Conservation (phyloP, 2,113 vertebrate species). For the Bubo bubo region DNA sequence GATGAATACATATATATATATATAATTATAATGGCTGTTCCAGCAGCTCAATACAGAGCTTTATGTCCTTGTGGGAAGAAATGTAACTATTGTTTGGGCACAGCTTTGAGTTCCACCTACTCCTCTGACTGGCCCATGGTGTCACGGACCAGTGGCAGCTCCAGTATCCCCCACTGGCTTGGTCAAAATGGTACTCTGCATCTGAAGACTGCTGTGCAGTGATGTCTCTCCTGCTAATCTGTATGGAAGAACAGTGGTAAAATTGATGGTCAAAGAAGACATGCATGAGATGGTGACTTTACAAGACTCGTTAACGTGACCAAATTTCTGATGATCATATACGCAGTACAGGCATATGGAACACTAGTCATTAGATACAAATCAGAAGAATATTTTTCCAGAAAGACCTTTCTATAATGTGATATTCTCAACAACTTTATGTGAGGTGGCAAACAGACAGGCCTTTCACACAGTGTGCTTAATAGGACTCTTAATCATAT, state of each 20-base stretch:
- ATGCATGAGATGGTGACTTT: background rate
- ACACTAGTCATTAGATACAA: background rate
- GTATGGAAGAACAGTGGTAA: background rate
- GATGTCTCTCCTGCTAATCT: background rate
- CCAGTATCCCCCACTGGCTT: background rate
- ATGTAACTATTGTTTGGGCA: fast-evolving
- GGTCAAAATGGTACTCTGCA: background rate
- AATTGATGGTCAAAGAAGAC: background rate
- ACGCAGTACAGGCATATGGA: background rate
- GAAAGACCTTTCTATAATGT: background rate
- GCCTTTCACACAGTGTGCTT: background rate
- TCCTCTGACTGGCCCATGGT: background rate
- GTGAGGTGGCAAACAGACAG: background rate
- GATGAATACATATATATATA: background rate
- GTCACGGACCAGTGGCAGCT: background rate
- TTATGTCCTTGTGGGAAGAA: background rate
- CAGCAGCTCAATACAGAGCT: background rate
- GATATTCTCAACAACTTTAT: background rate
- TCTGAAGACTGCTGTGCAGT: background rate
- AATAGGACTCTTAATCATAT: background rate
- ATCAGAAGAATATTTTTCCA: background rate
- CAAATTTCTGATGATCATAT: background rate
- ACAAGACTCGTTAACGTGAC: background rate
- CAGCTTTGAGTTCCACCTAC: background rate
- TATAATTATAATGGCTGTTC: background rate